These are phyloP conservation scores for Lanius ludovicianus DNA, from an alignment of 2,113 vertebrate species.

Conservation along the genomic window DNA sequence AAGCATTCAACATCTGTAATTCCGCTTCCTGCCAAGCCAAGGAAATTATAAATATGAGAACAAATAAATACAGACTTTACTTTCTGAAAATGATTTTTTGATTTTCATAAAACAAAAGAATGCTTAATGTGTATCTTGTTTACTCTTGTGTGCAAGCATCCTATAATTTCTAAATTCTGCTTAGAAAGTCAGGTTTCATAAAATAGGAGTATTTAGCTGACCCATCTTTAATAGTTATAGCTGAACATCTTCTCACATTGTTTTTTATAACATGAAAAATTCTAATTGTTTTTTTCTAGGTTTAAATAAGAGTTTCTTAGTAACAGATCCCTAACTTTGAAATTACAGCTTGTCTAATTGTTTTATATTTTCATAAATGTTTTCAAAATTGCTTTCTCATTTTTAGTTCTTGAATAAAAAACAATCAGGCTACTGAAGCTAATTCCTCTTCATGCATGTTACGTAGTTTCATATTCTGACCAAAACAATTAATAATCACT, in stretches of 20 bases:
- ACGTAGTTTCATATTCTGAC: neutral
- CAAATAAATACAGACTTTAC: neutral
- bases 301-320: neutral
- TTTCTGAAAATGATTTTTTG: neutral
- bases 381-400: neutral
- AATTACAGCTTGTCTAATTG: neutral
- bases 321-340: neutral
- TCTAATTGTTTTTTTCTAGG: neutral
- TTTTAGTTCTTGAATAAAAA: neutral
- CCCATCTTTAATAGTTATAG: neutral
- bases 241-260: rapidly evolving
- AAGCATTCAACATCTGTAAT: neutral
- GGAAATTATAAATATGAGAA: neutral
- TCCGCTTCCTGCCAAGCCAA: neutral
- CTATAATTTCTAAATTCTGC: neutral
- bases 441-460: neutral
- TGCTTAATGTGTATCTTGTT: neutral
- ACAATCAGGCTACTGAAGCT: neutral
- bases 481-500: neutral
- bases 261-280: neutral
- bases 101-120: neutral
- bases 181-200: neutral
- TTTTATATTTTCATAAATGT: neutral
- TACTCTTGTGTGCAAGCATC: neutral
- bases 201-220: neutral